Evolutionary conservation across 2,113 vertebrate species (phyloP), one percentile per base, ranked within the genome.

Genomic region (Fukomys damarensis): DNA sequence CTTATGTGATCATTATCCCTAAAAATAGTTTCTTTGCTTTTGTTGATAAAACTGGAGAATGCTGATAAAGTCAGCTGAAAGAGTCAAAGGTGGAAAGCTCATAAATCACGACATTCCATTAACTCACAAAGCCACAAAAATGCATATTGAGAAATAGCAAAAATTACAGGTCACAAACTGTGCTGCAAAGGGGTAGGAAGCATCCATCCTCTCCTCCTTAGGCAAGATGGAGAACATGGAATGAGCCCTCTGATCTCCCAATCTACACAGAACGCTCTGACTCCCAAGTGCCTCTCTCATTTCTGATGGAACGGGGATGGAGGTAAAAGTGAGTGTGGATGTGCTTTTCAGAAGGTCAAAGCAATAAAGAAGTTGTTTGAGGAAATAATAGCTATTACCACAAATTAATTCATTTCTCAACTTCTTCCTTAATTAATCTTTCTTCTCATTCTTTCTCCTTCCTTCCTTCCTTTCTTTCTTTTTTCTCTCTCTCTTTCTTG

Each of bases 71-170:
- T 88, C 95, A 97, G 93, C 96, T 96, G 97, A 97, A 95, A 97
- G 92, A 70, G 74, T 93, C 13, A 12, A 86, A 65, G 97, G 91
- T 95, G 96, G 86, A 93, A 94, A 97, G 91, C 81, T 98, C 97
- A 98, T 97, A 98, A 98, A 97, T 98, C 97, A 98, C 85, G 97
- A 94, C 93, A 96, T 97, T 86, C 96, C 97, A 94, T 97, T 97
- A 98, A 95, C 77, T 96, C 96, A 96, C 90, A 98, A 98, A 98
- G 96, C 96, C 98, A 98, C 97, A 98, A 98, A 97, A 98, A 98
- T 98, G 98, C 72, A 70, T 96, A 94, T 97, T 98, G 98, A 96
- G 98, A 98, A 98, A 98, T 61, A 97, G 97, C 97, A 98, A 98
- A 97, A 98, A 97, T 96, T 95, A 97, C 95, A 94, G 96, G 98